These are phyloP conservation scores for Catostomus latipinnis DNA, from an alignment of 2,797 vertebrate species.

Conservation along the genomic window DNA sequence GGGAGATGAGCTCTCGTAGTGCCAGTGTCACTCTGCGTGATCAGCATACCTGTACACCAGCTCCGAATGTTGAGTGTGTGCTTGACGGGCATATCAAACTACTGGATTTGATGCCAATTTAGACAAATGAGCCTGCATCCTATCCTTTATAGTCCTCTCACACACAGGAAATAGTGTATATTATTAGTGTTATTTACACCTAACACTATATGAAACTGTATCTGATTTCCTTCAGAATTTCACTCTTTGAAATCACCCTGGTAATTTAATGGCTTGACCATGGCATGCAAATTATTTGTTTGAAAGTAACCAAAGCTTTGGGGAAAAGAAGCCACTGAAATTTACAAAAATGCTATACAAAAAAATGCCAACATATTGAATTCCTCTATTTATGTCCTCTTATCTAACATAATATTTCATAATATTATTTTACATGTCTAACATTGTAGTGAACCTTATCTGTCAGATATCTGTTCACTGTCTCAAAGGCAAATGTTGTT, in stretches of 20 bases:
- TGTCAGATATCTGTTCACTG: too few relatives aligned
- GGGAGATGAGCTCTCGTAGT: constrained; percentile 73
- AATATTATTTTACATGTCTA: too few relatives aligned
- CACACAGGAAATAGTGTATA: constrained; percentile 62
- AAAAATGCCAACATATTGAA: too few relatives aligned
- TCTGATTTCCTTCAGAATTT: neutral
- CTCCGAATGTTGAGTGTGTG: constrained; percentile 44
- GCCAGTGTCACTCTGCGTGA: constrained; percentile 75
- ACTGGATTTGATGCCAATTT: constrained; percentile 79
- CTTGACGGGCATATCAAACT: constrained; percentile 79
- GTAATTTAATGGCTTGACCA: neutral
- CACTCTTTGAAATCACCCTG: neutral
- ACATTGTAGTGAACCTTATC: too few relatives aligned
- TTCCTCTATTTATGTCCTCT: too few relatives aligned
- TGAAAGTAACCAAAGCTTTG: too few relatives aligned
- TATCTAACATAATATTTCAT: too few relatives aligned
- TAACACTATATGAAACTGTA: neutral
- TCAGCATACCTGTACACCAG: constrained; percentile 72
- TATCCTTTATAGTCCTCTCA: constrained; percentile 62
- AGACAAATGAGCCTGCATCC: constrained; percentile 69
- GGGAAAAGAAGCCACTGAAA: too few relatives aligned
- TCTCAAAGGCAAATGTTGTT: too few relatives aligned
- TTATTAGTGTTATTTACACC: constrained; percentile 21
- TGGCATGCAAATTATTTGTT: neutral
- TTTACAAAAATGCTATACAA: too few relatives aligned